Base-by-base conservation (phyloP, 2,888 invertebrate species). In the Cephalotes varians region DNA sequence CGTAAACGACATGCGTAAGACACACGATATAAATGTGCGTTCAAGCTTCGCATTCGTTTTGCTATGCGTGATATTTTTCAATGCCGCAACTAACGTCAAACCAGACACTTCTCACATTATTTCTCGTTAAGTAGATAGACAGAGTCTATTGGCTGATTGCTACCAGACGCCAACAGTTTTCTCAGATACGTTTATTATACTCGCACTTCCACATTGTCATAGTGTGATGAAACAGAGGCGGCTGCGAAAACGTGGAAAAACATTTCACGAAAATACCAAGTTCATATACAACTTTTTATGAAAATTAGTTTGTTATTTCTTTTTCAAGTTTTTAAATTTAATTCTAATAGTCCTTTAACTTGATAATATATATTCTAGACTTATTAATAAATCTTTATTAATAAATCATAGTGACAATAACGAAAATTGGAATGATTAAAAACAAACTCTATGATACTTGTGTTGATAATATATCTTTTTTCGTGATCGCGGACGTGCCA, bases 11-110 rank as follows among this genome's bases (percentile, higher is more conserved):
- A 31, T 60, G 10, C n/a, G n/a, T 34, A 21, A 31, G 6, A n/a
- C 21, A 64, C 2, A 9, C 12, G 1, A 1, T 37, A 12, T 49
- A 54, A 9, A 40, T 34, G 18, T 12, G 12, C 12, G 49, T 74
- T 64, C 18, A 18, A 37, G 15, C 28, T 76, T 40, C n/a, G 44
- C 2, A 40, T 25, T 12, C 25, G 44, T 74, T 44, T 71, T 3
- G 21, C 4, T 21, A 44, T 6, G 18, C n/a, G 7, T 1, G 37
- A 64, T 28, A 60, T 72, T 49, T n/a, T 15, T 25, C 21, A 77
- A 77, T 25, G 21, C 31, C 25, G 5, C 25, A n/a, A 67, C 67
- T 76, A 54, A 76, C 76, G 76, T 65, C 76, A 67, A 74, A 74
- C 34, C 10, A 62, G 12, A 40, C 77, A 10, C n/a, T 64, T n/a